Conservation (phyloP, 1,140 invertebrate species). For the Hestina assimilis region DNA sequence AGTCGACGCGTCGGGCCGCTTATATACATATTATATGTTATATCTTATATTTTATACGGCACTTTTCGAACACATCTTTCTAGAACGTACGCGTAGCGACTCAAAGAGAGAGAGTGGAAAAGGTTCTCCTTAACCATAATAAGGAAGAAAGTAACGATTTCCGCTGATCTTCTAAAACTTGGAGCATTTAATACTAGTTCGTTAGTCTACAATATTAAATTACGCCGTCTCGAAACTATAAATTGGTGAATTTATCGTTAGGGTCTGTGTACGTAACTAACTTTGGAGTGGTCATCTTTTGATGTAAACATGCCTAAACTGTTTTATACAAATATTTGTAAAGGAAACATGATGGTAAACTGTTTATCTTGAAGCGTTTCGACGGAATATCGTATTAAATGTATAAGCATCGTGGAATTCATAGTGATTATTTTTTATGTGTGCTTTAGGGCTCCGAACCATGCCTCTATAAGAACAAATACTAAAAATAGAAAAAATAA, state of each 20-base stretch:
- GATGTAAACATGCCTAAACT: slow-evolving; percentile 5
- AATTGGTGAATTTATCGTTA: slow-evolving; percentile 8
- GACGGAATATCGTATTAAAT: neutral
- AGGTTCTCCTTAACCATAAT: too few species aligned
- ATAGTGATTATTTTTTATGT: neutral
- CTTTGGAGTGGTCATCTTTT: slow-evolving; percentile 13
- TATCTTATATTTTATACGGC: too few species aligned
- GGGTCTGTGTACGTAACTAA: slow-evolving; percentile 4
- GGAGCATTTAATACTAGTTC: neutral
- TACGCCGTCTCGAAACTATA: neutral
- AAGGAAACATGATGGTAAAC: neutral
- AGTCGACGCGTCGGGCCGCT: too few species aligned
- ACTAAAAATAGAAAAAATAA: too few species aligned
- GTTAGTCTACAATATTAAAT: neutral
- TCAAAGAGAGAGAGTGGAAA: too few species aligned
- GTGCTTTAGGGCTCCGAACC: too few species aligned
- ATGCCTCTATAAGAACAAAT: too few species aligned
- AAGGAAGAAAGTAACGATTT: too few species aligned
- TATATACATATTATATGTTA: too few species aligned
- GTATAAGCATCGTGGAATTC: neutral
- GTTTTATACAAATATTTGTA: slow-evolving; percentile 1
- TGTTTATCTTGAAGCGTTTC: slow-evolving; percentile 7
- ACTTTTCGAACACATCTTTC: too few species aligned
- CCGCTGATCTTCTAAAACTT: neutral
- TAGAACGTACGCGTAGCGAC: too few species aligned